A percentile compares a stretch with the other conserved stretches of the same genome.
Evolutionary conservation across 2,888 invertebrate species (phyloP).

Genomic region (Hedychridium roseum): DNA sequence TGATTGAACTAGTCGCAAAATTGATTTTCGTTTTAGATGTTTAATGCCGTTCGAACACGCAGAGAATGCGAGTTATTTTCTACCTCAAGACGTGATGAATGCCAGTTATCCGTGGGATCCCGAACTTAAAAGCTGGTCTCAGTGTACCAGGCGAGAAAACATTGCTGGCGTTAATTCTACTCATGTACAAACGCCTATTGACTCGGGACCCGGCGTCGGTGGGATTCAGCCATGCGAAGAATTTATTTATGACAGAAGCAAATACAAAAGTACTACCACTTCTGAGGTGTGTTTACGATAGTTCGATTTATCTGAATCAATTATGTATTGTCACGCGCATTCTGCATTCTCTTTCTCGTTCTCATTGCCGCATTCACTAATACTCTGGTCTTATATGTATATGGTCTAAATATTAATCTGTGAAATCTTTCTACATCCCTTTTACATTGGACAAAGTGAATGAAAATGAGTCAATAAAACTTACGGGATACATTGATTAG

Average conservation of each 20-base stretch:
- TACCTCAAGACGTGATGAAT: slow-evolving; percentile 64
- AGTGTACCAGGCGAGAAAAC: slow-evolving; percentile 64
- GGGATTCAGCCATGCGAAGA: slow-evolving; percentile 63
- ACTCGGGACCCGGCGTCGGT: slow-evolving; percentile 4
- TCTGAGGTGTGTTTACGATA: slow-evolving; percentile 69
- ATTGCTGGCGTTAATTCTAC: slow-evolving; percentile 30
- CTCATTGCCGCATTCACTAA: no score
- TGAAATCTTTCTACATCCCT: no score
- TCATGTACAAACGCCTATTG: slow-evolving; percentile 19
- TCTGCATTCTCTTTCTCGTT: no score
- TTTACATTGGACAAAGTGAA: no score
- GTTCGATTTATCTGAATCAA: no score
- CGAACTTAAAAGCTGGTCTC: slow-evolving; percentile 63
- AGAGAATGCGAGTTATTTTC: slow-evolving; percentile 64
- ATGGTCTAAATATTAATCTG: no score
- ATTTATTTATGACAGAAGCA: slow-evolving; percentile 71
- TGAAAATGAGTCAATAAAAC: no score
- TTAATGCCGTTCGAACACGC: slow-evolving; percentile 67
- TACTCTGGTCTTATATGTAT: no score
- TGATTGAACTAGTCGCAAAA: no score
- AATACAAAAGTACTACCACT: slow-evolving; percentile 71
- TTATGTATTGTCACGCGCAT: no score
- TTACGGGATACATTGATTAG: no score
- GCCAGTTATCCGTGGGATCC: slow-evolving; percentile 68
- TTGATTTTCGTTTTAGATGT: slow-evolving; percentile 66